Conservation (phyloP, 2,113 vertebrate genomes). For the Pampusana beccarii region DNA sequence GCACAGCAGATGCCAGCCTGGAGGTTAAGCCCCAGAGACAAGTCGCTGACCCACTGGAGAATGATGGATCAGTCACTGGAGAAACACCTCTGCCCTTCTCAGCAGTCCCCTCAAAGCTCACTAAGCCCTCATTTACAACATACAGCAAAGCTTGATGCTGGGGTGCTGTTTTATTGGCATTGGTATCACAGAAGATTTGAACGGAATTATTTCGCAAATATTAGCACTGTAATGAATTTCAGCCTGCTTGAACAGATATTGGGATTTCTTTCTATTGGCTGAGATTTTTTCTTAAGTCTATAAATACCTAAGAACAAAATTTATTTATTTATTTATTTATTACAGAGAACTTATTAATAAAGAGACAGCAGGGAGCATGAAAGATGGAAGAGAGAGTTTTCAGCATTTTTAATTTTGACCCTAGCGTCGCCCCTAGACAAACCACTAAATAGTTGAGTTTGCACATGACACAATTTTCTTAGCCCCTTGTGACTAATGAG, state of each 20-base stretch:
- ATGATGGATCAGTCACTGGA: not conserved
- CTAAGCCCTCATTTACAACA: not conserved
- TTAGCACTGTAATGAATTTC: not conserved
- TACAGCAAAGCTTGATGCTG: not conserved
- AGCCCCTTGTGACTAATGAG: conserved; percentile 41
- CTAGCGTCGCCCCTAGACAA: not conserved
- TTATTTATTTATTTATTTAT: not conserved
- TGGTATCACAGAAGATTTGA: not conserved
- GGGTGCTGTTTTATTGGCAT: not conserved
- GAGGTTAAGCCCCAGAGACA: not conserved
- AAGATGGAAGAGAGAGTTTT: not conserved
- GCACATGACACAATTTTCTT: conserved; percentile 14
- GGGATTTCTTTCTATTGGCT: not conserved
- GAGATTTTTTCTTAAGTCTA: not conserved
- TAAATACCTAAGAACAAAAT: not conserved
- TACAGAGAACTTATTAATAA: not conserved
- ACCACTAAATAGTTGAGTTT: conserved; percentile 26
- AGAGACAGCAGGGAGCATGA: not conserved
- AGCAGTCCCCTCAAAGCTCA: not conserved
- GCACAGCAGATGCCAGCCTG: not conserved
- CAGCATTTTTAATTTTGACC: not conserved
- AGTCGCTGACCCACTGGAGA: not conserved
- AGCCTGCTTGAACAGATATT: not conserved
- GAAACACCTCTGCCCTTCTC: not conserved
- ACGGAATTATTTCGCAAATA: not conserved